Percentiles rank a stretch among this genome's conserved stretches.
phyloP scores from a whole-genome alignment of 2,113 vertebrate genomes.

The Dasyprocta punctata region DNA sequence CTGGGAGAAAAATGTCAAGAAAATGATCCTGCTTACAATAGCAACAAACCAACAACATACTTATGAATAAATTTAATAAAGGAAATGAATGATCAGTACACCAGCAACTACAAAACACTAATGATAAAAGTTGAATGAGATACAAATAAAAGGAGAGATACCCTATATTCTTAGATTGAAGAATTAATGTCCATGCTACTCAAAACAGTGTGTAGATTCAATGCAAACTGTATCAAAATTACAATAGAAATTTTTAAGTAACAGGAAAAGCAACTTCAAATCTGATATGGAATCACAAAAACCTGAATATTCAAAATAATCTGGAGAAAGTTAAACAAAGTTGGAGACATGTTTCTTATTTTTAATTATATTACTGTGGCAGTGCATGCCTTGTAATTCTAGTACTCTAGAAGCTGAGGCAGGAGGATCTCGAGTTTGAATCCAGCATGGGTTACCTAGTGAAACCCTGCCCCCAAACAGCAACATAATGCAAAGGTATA shows the following conservation, averaged over 20 bases:
- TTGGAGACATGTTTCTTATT: neutral
- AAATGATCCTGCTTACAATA: neutral
- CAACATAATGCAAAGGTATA: neutral
- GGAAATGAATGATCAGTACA: neutral
- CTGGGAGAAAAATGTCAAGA: neutral
- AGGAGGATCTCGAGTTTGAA: neutral
- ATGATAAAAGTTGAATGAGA: neutral
- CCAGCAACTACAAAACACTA: neutral
- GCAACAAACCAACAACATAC: neutral
- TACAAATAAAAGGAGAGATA: neutral
- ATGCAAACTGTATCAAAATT: neutral
- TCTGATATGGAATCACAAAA: neutral
- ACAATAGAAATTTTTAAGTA: neutral
- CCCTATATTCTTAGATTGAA: neutral
- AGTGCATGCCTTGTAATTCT: neutral
- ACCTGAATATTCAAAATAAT: neutral
- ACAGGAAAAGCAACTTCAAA: neutral
- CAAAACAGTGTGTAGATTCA: neutral
- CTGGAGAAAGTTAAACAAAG: neutral
- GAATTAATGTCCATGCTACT: neutral
- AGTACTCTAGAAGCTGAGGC: neutral
- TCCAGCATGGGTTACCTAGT: neutral
- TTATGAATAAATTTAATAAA: neutral
- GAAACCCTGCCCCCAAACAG: neutral
- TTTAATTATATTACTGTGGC: neutral